Evolutionary conservation across 2,113 vertebrate species (phyloP), one percentile per base, ranked within the genome.

Genomic region (Aptenodytes patagonicus): DNA sequence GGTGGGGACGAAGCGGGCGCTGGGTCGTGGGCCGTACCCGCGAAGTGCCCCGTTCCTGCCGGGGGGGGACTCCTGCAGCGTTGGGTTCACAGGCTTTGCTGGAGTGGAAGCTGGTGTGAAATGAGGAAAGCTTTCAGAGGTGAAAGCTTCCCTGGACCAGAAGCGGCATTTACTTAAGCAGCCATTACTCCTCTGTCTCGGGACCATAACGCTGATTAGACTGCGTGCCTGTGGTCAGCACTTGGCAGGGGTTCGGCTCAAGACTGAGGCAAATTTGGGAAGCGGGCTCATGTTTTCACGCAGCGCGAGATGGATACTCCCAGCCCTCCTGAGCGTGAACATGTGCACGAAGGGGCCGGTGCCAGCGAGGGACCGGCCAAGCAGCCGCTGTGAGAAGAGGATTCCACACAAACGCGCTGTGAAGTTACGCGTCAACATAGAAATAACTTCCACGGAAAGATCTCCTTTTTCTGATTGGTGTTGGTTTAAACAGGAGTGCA

Each of bases 371-470:
- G 83, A 54, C 76, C 3, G 34, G 82, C 60, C 83, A 10, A 77
- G 73, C 31, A 82, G 83, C 54, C 57, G 87, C 54, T 87, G 77
- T 69, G 60, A 64, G 65, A 47, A 49, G 78, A 90, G 77, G 36
- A 79, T 84, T 81, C 94, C 69, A 1, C 20, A 15, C 57, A 36
- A 95, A 72, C 16, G 49, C 61, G 57, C 85, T 88, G 92, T 87
- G 90, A 94, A 94, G 92, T 88, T 86, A 90, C 64, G 94, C 77
- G 65, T 94, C 89, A 94, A 93, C 70, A 17, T 78, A 80, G 20
- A 77, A 94, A 93, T 89, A 93, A 85, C 62, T 62, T 87, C 31
- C 22, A 42, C n/a, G 17, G 75, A 80, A 76, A 66, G 77, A 36
- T 22, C 4, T 57, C 4, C 57, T 20, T 17, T 28, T 20, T 40